phyloP scores from a whole-genome alignment of 2,113 vertebrate genomes.

The Ornithorhynchus anatinus region DNA sequence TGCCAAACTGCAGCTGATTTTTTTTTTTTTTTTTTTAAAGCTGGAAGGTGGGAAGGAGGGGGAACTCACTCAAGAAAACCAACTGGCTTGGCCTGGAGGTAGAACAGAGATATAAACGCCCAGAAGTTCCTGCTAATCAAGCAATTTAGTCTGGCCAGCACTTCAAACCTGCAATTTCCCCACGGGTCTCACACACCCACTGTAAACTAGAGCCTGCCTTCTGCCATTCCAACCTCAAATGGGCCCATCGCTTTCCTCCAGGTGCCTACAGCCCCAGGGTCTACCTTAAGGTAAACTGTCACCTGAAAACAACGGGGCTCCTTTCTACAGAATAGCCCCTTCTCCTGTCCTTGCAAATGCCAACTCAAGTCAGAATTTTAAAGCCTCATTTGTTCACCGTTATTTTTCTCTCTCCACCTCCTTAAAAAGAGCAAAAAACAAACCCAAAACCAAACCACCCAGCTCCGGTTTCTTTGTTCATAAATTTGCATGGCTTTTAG shows the following conservation, averaged over 20 bases:
- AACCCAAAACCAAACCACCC: conserved; percentile 43
- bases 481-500: conserved; percentile 56
- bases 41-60: no score
- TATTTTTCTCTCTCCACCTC: conserved; percentile 14
- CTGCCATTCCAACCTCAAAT: conserved; percentile 12
- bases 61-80: conserved; percentile 28
- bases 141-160: neutral
- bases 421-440: no score
- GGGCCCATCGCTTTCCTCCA: conserved; percentile 7
- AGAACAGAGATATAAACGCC: conserved; percentile 3
- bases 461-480: conserved; percentile 73
- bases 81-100: conserved; percentile 14
- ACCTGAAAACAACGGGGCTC: conserved; percentile 65
- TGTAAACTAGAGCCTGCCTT: neutral
- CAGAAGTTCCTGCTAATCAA: conserved; percentile 10
- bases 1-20: conserved; percentile 38
- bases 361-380: conserved; percentile 40
- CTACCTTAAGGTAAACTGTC: conserved; percentile 51
- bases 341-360: conserved; percentile 23
- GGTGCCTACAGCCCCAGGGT: conserved; percentile 29
- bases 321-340: conserved; percentile 33
- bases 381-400: neutral
- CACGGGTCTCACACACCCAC: no score
- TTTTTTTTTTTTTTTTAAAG: no score
- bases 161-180: conserved; percentile 11